Evolutionary conservation across 2,888 invertebrate species (phyloP).

Genomic region (Rotaria sp.): DNA sequence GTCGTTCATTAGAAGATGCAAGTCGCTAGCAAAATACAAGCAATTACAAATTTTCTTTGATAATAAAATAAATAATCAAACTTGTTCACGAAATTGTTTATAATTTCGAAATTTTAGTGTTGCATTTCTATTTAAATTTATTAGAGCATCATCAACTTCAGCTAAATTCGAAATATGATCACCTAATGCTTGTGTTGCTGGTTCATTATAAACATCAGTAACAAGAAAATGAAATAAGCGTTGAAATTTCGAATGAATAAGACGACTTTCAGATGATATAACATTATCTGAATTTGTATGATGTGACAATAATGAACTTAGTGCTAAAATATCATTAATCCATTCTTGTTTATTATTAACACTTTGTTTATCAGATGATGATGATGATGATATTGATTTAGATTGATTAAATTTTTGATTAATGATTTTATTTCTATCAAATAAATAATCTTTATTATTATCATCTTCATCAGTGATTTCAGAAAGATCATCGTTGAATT

Average conservation of each 20-base stretch:
- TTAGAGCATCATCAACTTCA: background rate
- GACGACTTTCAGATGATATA: background rate
- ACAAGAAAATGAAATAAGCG: background rate
- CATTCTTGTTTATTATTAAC: background rate
- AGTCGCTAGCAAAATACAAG: background rate
- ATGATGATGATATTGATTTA: background rate
- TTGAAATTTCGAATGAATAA: conserved; percentile 5
- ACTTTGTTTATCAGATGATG: background rate
- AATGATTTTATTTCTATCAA: background rate
- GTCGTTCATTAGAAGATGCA: background rate
- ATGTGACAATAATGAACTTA: conserved; percentile 6
- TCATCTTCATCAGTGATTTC: background rate
- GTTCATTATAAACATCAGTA: background rate
- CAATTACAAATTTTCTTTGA: too few relatives aligned
- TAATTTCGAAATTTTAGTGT: conserved; percentile 29
- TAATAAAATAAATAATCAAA: background rate
- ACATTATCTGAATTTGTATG: background rate
- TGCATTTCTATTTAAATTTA: conserved; percentile 2
- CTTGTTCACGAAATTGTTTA: conserved; percentile 25
- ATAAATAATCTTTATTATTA: background rate
- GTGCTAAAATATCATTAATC: background rate
- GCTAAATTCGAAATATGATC: background rate
- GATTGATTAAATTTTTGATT: background rate
- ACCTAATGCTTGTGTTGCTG: conserved; percentile 7
- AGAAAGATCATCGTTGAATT: background rate